phyloP scores from a whole-genome alignment of 2,888 invertebrate species.

The Lissonota sp. region DNA sequence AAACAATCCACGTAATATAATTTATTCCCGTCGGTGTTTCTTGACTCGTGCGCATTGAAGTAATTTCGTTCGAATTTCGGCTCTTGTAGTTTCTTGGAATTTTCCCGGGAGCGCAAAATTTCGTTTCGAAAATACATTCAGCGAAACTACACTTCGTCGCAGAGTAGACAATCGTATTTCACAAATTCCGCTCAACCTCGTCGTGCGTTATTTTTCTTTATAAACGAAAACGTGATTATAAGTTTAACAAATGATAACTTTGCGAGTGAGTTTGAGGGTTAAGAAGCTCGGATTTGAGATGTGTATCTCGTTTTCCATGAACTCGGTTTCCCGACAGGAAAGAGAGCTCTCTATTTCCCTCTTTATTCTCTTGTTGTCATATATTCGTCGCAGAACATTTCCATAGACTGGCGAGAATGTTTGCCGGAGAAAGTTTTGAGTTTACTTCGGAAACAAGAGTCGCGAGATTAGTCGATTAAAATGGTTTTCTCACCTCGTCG shows the following conservation, averaged over 20 bases:
- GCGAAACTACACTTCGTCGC: not conserved
- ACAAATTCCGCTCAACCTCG: slow-evolving; percentile 3
- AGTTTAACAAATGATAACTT: slow-evolving; percentile 46
- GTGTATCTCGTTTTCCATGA: not conserved
- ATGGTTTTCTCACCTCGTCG: slow-evolving; percentile 22
- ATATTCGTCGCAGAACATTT: not conserved
- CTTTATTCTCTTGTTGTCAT: not conserved
- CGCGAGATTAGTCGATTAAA: slow-evolving; percentile 3
- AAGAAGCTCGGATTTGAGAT: not conserved
- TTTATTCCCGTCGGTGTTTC: no score
- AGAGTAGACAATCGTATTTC: not conserved
- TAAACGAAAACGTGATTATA: slow-evolving; percentile 55
- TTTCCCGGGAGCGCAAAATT: not conserved
- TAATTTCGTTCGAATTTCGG: not conserved
- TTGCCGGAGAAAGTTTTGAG: slow-evolving; percentile 29
- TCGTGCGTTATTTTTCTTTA: slow-evolving; percentile 22
- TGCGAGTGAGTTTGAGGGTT: slow-evolving; percentile 21
- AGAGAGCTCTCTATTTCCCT: not conserved
- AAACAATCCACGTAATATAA: no score
- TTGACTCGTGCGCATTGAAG: no score
- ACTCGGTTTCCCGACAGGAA: not conserved
- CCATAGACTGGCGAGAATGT: not conserved
- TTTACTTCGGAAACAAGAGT: slow-evolving; percentile 12
- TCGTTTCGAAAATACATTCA: not conserved
- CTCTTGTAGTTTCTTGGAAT: not conserved